phyloP scores from a whole-genome alignment of 2,797 vertebrate species.

The Dallia pectoralis region DNA sequence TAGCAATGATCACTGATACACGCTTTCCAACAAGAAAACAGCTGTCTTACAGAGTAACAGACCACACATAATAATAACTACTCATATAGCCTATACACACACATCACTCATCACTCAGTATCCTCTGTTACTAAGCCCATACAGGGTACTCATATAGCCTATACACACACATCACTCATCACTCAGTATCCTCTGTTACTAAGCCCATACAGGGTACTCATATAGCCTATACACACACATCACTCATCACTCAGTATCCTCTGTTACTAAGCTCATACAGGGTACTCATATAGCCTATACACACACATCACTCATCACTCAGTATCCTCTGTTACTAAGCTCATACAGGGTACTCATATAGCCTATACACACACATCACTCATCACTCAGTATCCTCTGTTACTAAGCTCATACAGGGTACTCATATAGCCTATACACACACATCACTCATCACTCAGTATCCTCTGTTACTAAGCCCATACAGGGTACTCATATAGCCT shows the following conservation, averaged over 20 bases:
- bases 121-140: background rate
- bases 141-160: background rate
- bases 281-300: background rate
- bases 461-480: background rate
- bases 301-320: background rate
- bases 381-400: background rate
- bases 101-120: background rate
- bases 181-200: background rate
- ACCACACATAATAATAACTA: background rate
- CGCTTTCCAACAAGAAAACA: slow-evolving; percentile 43
- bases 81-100: no score
- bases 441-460: background rate
- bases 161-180: background rate
- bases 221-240: no score
- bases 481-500: background rate
- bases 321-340: background rate
- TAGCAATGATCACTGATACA: slow-evolving; percentile 86
- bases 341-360: background rate
- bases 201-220: background rate
- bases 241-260: background rate
- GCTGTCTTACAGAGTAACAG: background rate
- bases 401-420: background rate
- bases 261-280: no score
- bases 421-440: no score
- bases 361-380: background rate